A percentile compares a stretch with the other conserved stretches of the same genome.
Conservation (phyloP, 2,888 invertebrate genomes). For the Xestia c-nigrum region DNA sequence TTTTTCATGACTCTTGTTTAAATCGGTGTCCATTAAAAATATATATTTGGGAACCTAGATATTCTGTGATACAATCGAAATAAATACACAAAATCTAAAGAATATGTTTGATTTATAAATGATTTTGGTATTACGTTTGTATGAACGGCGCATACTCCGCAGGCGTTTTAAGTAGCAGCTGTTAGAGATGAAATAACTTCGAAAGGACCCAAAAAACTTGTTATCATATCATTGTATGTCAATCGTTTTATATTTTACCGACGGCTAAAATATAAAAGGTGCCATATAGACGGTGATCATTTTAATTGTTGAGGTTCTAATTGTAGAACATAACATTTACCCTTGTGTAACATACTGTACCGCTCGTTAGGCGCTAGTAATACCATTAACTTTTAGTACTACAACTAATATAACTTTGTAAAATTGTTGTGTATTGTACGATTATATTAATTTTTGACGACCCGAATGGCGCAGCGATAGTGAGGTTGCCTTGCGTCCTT, state of each 20-base stretch:
- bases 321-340: constrained; percentile 47
- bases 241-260: neutral
- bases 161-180: neutral
- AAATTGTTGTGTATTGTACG: constrained; percentile 23
- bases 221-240: neutral
- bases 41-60: too few relatives aligned
- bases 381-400: constrained; percentile 50
- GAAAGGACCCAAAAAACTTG: neutral
- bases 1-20: too few relatives aligned
- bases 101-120: too few relatives aligned
- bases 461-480: too few relatives aligned
- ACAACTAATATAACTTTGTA: constrained; percentile 34
- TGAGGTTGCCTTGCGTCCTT: too few relatives aligned
- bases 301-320: constrained; percentile 42
- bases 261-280: neutral
- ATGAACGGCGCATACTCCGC: too few relatives aligned
- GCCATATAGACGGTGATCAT: constrained; percentile 13
- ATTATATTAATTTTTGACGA: constrained; percentile 7
- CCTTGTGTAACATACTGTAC: constrained; percentile 34
- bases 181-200: neutral
- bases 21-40: too few relatives aligned
- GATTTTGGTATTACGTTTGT: too few relatives aligned
- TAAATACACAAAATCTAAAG: too few relatives aligned
- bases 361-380: constrained; percentile 40
- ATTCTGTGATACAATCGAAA: too few relatives aligned